phyloP scores from a whole-genome alignment of 2,888 invertebrate species.

The Epinotia demarniana region DNA sequence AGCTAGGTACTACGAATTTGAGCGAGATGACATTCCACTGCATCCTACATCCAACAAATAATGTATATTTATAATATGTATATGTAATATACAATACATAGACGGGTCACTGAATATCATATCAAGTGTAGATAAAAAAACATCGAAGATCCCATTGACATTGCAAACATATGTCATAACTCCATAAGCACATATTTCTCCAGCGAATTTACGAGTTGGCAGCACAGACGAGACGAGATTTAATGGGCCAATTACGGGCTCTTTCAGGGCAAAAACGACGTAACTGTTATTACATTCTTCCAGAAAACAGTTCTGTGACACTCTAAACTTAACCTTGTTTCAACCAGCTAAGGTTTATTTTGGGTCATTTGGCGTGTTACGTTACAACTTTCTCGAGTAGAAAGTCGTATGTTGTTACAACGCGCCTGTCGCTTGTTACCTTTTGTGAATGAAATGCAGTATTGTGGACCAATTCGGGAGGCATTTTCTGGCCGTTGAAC shows the following conservation, averaged over 20 bases:
- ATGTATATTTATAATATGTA: too few species aligned
- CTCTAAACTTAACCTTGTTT: background rate
- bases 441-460: background rate
- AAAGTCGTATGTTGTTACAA: background rate
- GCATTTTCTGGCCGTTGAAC: slow-evolving; percentile 35
- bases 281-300: background rate
- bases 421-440: background rate
- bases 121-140: background rate
- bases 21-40: too few species aligned
- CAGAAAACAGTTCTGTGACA: background rate
- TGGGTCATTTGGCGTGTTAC: background rate
- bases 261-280: slow-evolving; percentile 4
- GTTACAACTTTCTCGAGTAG: background rate
- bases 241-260: slow-evolving; percentile 30
- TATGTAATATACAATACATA: background rate
- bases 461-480: slow-evolving; percentile 33
- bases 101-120: background rate
- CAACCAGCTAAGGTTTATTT: background rate
- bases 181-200: slow-evolving; percentile 14
- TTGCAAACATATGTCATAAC: slow-evolving; percentile 8
- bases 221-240: slow-evolving; percentile 15
- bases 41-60: too few species aligned
- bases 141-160: background rate
- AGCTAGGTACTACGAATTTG: too few species aligned
- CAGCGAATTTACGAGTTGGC: slow-evolving; percentile 1